Conservation (phyloP, 2,113 vertebrate species). For the Tetrao urogallus region DNA sequence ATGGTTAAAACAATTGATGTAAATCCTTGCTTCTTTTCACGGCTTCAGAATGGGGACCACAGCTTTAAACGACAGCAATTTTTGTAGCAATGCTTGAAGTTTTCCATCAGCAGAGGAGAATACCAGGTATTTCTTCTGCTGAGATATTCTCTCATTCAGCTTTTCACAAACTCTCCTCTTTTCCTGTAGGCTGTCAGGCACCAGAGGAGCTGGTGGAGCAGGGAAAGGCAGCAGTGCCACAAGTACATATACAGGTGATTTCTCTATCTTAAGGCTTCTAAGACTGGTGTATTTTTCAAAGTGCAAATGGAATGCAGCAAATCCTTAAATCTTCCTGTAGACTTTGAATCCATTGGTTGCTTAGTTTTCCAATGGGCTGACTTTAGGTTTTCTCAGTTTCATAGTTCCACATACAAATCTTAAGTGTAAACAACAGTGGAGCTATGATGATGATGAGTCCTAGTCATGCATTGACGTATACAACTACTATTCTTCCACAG, state of each 20-base stretch:
- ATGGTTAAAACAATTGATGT: not conserved
- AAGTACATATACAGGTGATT: rapidly evolving
- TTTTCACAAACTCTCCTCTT: not conserved
- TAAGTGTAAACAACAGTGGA: not conserved
- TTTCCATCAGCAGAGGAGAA: not conserved
- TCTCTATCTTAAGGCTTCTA: not conserved
- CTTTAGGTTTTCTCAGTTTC: not conserved
- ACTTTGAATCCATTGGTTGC: not conserved
- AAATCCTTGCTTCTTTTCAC: not conserved
- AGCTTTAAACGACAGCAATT: not conserved
- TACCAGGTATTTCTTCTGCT: not conserved
- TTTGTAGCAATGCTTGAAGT: not conserved
- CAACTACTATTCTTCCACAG: not conserved
- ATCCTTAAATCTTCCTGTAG: not conserved
- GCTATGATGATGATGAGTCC: not conserved
- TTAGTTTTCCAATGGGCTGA: not conserved
- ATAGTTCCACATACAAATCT: not conserved
- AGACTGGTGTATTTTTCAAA: not conserved
- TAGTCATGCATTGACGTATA: not conserved
- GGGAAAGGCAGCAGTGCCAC: rapidly evolving
- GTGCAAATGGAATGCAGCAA: not conserved
- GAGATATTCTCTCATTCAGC: not conserved
- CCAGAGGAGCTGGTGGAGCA: rapidly evolving
- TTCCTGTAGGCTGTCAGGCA: not conserved
- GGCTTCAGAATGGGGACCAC: not conserved